phyloP scores from a whole-genome alignment of 2,888 invertebrate genomes.

The Octonoba sinensis region DNA sequence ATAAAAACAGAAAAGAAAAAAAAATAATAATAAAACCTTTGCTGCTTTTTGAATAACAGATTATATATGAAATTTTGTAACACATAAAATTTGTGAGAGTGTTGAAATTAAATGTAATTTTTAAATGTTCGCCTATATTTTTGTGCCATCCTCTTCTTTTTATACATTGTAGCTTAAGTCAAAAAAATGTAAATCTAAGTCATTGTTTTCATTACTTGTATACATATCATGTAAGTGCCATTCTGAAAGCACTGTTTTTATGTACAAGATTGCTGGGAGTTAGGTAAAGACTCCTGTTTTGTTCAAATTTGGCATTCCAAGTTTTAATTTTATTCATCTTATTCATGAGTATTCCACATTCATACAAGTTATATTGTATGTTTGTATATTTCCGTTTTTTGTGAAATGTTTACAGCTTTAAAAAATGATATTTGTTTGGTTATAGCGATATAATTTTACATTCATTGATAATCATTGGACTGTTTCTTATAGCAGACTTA shows the following conservation, averaged over 20 bases:
- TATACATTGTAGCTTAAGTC: slow-evolving; percentile 21
- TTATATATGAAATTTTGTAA: no score
- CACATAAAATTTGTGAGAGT: no score
- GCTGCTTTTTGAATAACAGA: no score
- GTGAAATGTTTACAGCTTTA: no score
- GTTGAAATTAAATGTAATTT: no score
- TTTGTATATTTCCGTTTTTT: not conserved
- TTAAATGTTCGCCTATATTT: not conserved
- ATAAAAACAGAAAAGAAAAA: no score
- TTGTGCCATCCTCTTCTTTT: slow-evolving; percentile 23
- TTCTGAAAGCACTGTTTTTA: slow-evolving; percentile 50
- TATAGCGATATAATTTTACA: no score
- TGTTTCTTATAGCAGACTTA: no score
- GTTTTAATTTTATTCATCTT: not conserved
- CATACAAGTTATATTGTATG: slow-evolving; percentile 56
- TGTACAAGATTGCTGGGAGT: not conserved
- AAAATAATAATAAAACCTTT: no score
- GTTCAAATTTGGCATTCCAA: slow-evolving; percentile 26
- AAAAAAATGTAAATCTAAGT: slow-evolving; percentile 48
- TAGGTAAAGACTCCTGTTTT: slow-evolving; percentile 11
- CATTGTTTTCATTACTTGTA: slow-evolving; percentile 61
- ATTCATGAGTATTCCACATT: slow-evolving; percentile 7
- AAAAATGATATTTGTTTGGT: no score
- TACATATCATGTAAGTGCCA: slow-evolving; percentile 65
- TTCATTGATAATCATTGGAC: no score